Evolutionary conservation across 2,113 vertebrate species (phyloP).

Genomic region (Scolopax mira): DNA sequence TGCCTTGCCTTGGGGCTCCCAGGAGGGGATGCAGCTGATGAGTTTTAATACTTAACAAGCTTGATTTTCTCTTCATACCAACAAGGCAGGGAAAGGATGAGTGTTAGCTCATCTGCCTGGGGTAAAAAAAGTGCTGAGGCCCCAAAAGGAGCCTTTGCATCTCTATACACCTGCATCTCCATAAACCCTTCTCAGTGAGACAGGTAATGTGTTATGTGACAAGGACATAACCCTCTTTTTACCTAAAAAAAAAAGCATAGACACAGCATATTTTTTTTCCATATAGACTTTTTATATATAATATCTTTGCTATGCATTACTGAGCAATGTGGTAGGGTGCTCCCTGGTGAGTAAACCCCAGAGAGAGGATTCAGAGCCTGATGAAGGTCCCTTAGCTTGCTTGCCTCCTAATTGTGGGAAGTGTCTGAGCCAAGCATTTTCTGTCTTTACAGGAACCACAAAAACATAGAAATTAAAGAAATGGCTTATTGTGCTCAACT

Average conservation of each 20-base stretch:
- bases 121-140: rapidly evolving
- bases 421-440: background rate
- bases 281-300: background rate
- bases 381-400: background rate
- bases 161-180: background rate
- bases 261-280: background rate
- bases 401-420: background rate
- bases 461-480: background rate
- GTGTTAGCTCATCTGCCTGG: background rate
- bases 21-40: too few relatives aligned
- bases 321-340: background rate
- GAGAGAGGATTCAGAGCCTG: background rate
- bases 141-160: background rate
- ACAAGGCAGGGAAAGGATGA: background rate
- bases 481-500: background rate
- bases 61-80: background rate
- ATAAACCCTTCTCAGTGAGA: rapidly evolving
- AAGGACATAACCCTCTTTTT: background rate
- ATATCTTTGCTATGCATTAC: background rate
- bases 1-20: background rate
- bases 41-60: background rate
- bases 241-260: background rate
- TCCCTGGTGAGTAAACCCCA: background rate
- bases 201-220: background rate
- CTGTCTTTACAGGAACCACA: background rate